Conservation (phyloP, 2,797 vertebrate species). For the Botia kubotai region DNA sequence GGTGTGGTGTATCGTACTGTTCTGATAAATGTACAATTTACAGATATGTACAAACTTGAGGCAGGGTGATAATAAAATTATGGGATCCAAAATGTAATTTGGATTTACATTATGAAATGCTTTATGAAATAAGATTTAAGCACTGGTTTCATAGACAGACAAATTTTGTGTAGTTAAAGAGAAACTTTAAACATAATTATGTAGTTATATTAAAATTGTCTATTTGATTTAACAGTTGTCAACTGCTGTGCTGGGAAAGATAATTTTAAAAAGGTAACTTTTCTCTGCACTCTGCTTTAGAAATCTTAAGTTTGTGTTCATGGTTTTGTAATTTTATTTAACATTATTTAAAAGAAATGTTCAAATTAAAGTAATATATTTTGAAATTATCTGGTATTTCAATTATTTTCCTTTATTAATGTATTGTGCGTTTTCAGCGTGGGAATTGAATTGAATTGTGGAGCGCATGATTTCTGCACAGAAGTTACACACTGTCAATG, state of each 20-base stretch:
- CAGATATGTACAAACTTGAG: conserved; percentile 16
- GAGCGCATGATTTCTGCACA: not conserved
- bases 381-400: conserved; percentile 50
- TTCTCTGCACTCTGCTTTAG: conserved; percentile 14
- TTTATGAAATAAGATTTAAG: conserved; percentile 38
- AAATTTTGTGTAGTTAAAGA: conserved; percentile 21
- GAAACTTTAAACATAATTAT: not conserved
- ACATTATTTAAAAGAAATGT: conserved; percentile 59
- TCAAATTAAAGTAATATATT: conserved; percentile 63
- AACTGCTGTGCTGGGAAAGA: conserved; percentile 17
- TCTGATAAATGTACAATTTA: conserved; percentile 34
- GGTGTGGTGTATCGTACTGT: conserved; percentile 25
- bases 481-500: not conserved
- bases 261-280: conserved; percentile 8
- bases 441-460: not conserved
- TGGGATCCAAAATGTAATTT: conserved; percentile 13
- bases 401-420: not conserved
- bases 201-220: conserved; percentile 18
- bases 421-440: not conserved
- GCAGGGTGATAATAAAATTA: conserved; percentile 19
- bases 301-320: conserved; percentile 13
- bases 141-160: conserved; percentile 29
- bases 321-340: conserved; percentile 57
- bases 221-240: conserved; percentile 42
- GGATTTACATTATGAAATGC: conserved; percentile 19